A percentile compares a stretch with the other conserved stretches of the same genome.
Evolutionary conservation across 2,113 vertebrate species (phyloP).

Genomic region (Columba janthina): DNA sequence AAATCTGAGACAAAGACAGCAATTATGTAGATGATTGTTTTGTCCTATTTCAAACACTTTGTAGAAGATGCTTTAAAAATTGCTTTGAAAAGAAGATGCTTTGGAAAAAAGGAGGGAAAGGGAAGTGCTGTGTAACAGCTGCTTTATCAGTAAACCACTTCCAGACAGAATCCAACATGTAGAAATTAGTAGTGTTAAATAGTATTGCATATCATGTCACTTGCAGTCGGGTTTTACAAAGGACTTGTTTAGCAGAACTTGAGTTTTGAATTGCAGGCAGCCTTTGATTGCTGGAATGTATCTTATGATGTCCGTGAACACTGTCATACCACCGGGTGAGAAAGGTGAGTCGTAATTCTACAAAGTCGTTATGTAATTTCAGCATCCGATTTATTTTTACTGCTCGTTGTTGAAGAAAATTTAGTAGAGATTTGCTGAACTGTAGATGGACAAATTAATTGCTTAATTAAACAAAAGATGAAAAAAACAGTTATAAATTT

Average conservation of each 20-base stretch:
- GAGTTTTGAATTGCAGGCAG: constrained; percentile 79
- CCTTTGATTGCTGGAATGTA: constrained; percentile 97
- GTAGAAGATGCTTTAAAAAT: background rate
- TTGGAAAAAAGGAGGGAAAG: background rate
- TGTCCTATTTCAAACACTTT: background rate
- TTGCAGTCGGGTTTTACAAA: background rate
- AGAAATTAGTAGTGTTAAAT: background rate
- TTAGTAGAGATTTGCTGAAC: background rate
- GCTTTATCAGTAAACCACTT: background rate
- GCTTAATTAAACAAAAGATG: background rate
- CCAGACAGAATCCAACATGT: background rate
- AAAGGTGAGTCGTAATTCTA: constrained; percentile 77
- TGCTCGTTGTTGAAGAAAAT: background rate
- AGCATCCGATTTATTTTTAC: background rate
- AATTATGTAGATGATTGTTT: background rate
- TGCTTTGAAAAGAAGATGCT: background rate
- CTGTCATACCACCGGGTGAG: constrained; percentile 89
- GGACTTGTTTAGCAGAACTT: background rate
- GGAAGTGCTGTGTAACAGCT: background rate
- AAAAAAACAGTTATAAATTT: background rate
- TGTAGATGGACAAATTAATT: background rate
- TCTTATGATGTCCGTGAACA: constrained; percentile 92
- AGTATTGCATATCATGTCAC: fast-evolving
- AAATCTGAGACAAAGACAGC: background rate
- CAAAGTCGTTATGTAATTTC: background rate